Base-by-base conservation (phyloP, 2,113 vertebrate genomes). In the Pygoscelis adeliae region DNA sequence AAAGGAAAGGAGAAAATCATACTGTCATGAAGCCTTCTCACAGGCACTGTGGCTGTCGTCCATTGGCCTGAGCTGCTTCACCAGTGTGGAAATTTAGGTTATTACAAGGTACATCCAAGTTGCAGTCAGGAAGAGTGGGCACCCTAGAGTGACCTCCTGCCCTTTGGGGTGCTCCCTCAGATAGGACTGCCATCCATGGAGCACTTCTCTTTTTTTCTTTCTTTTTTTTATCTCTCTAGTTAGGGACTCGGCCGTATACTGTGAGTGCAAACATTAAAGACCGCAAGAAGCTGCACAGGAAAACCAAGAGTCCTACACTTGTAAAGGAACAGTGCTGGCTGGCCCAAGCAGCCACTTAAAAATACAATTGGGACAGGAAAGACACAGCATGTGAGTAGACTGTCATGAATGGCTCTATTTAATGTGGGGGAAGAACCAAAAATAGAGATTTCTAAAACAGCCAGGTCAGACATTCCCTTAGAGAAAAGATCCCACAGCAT, bases 311-410 rank as follows among this genome's bases (percentile, higher is more conserved):
- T 62, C 19, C 46, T 72, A 11, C 18, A 22, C 15, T 86, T 77
- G 49, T 92, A 83, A 85, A 87, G 25, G 19, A 90, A 77, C 38
- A 67, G 26, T 40, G 20, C 18, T 71, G 50, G 10, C 67, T 77
- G 42, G 40, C n/a, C 67, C 59, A 78, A 90, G 59, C 22, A 93
- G 46, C 34, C 67, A 36, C 72, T 90, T 70, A 40, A 86, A 93
- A 93, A 81, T 47, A 92, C 58, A 96, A 10, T 3, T 50, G 74
- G 15, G 72, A 81, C 79, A 94, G 76, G 72, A 95, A 95, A 90
- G 63, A 53, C 59, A 47, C 67, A 95, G 83, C 50, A n/a, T 86
- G 71, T 66, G 92, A 90, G 26, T 12, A 66, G n/a, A 65, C 32
- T 50, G 27, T 46, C 27, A 9, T 32, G n/a, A 95, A 94, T 58